These are phyloP conservation scores for Gymnobelideus leadbeateri DNA, from an alignment of 2,113 vertebrate species.

Conservation along the genomic window DNA sequence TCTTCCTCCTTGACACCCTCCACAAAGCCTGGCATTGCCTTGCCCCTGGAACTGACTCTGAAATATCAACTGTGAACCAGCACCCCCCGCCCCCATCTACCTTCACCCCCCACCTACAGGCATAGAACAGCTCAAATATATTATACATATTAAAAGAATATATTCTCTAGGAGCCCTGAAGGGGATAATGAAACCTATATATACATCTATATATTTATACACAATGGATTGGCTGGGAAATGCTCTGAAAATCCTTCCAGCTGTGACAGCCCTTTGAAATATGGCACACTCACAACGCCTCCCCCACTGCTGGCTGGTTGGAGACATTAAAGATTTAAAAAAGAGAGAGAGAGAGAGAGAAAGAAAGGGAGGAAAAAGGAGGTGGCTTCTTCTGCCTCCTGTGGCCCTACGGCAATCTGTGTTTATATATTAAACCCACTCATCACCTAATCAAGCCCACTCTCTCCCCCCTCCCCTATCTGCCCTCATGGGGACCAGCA, in stretches of 20 bases:
- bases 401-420: slow-evolving; percentile 74
- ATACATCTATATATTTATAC: slow-evolving; percentile 81
- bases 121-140: slow-evolving; percentile 77
- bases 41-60: slow-evolving; percentile 61
- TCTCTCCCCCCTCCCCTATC: slow-evolving; percentile 41
- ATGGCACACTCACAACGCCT: slow-evolving; percentile 55
- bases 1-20: background rate
- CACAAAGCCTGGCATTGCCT: slow-evolving; percentile 61
- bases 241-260: slow-evolving; percentile 73
- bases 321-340: slow-evolving; percentile 81
- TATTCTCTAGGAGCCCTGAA: slow-evolving; percentile 80
- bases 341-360: slow-evolving; percentile 56
- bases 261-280: slow-evolving; percentile 79
- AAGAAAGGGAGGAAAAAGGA: slow-evolving; percentile 76
- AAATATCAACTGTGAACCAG: slow-evolving; percentile 66
- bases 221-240: slow-evolving; percentile 76
- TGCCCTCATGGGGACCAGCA: slow-evolving; percentile 5
- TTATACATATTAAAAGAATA: slow-evolving; percentile 83
- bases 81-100: background rate
- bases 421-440: slow-evolving; percentile 83
- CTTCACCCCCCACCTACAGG: slow-evolving; percentile 27
- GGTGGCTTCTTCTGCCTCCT: slow-evolving; percentile 74
- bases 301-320: slow-evolving; percentile 69
- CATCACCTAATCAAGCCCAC: slow-evolving; percentile 77
- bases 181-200: slow-evolving; percentile 81